A percentile compares a stretch with the other conserved stretches of the same genome.
These are phyloP conservation scores for Cheilosia scutellata DNA, from an alignment of 2,888 invertebrate species.

Conservation along the genomic window DNA sequence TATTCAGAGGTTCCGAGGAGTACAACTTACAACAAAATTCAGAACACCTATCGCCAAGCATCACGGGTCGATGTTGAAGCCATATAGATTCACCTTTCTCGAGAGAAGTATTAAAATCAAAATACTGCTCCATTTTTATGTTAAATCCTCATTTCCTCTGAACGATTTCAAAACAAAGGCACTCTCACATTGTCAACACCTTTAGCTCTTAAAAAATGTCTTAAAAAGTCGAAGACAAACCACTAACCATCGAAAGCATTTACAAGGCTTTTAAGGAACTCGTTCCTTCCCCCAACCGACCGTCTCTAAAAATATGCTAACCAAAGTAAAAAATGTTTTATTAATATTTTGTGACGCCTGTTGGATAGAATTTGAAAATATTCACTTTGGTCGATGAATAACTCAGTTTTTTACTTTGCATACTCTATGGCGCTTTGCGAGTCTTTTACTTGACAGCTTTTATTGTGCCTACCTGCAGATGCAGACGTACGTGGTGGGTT, in stretches of 20 bases:
- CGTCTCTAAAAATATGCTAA: constrained; percentile 1
- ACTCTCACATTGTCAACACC: no score
- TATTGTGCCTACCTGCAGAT: constrained; percentile 48
- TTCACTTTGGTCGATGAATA: constrained; percentile 59
- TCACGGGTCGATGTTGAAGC: no score
- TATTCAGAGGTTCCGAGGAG: no score
- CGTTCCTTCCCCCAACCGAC: background rate
- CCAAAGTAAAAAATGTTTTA: constrained; percentile 55
- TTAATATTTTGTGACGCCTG: constrained; percentile 68
- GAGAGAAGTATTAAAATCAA: no score
- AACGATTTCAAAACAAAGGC: no score
- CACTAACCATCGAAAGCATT: constrained; percentile 29
- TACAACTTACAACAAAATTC: no score
- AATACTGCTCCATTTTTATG: no score
- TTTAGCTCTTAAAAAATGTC: no score
- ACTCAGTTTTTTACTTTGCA: constrained; percentile 59
- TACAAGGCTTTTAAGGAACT: constrained; percentile 46
- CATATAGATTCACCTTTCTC: no score
- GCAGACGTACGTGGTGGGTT: constrained; percentile 19
- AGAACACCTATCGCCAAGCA: no score
- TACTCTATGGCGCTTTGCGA: constrained; percentile 60
- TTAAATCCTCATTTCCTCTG: no score
- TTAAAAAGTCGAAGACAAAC: no score
- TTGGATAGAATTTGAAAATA: constrained; percentile 61
- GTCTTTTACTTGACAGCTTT: constrained; percentile 60